Evolutionary conservation across 2,113 vertebrate species (phyloP), one percentile per base, ranked within the genome.

Genomic region (Callopanchax toddi): DNA sequence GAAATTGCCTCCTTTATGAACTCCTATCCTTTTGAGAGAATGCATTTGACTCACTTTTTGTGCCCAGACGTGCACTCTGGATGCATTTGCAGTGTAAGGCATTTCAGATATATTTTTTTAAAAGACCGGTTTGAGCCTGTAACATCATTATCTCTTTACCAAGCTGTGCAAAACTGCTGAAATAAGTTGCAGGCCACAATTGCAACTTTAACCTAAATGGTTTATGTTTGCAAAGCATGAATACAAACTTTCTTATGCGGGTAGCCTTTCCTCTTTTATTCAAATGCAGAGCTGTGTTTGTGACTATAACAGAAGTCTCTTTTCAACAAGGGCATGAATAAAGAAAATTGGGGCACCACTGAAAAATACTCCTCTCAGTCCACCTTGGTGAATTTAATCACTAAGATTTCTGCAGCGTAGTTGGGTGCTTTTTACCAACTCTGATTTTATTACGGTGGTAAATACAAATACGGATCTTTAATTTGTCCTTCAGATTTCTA

Each of bases 71-170:
- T 51, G 48, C 22, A 10, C 49, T 18, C 2, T 18, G 16, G 17
- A 8, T 18, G 5, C 5, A 51, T 18, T 51, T 32, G 26, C 3
- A 51, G 10, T 51, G 3, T n/a, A 51, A n/a, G 25, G 9, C 6
- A 11, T 29, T 29, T 29, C 17, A n/a, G 11, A n/a, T 9, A 5
- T n/a, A n/a, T n/a, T n/a, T 51, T 51, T 29, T 32, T 22, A 48
- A 23, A 9, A 65, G 68, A 60, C 32, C 51, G 42, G 52, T 59
- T 52, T 55, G 45, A 78, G 59, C 40, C 60, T 69, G 71, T 76
- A 81, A 56, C 64, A 72, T 81, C 70, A 78, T 79, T 77, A 79
- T 83, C 70, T 65, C 51, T 83, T 81, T 76, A 82, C 75, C 57
- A 71, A 40, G 74, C 76, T 60, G 53, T 36, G 44, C 15, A 65